Conservation (phyloP, 1,140 invertebrate genomes). For the Tyrophagus putrescentiae region DNA sequence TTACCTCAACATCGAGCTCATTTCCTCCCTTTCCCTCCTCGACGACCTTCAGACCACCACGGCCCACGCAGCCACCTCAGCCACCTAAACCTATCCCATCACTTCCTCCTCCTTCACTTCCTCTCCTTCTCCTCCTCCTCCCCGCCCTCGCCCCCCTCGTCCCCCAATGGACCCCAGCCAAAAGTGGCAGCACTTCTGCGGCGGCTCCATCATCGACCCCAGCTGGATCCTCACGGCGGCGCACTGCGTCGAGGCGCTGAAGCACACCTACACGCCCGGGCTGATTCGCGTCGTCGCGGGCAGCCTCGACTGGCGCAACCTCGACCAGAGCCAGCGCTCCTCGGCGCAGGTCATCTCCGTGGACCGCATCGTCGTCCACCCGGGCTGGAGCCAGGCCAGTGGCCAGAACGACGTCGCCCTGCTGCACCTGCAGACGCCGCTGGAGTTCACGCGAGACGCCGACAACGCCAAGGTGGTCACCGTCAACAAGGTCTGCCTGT, state of each 20-base stretch:
- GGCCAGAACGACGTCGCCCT: conserved; percentile 52
- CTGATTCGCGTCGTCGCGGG: conserved; percentile 15
- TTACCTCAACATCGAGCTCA: background rate
- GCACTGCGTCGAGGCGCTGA: conserved; percentile 74
- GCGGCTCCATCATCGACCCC: conserved; percentile 69
- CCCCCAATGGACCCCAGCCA: conserved; percentile 1
- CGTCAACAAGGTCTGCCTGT: conserved; percentile 15
- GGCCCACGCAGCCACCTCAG: background rate
- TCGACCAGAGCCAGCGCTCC: background rate
- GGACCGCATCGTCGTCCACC: conserved; percentile 6
- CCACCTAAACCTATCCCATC: background rate
- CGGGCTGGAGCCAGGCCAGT: background rate
- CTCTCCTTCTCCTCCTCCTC: background rate
- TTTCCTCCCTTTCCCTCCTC: background rate
- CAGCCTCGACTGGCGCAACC: conserved; percentile 2
- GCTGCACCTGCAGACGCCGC: conserved; percentile 40
- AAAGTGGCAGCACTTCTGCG: conserved; percentile 40
- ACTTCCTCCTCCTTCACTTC: background rate
- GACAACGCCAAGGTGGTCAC: background rate
- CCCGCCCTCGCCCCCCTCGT: background rate
- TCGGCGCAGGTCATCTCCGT: background rate
- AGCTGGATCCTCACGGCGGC: conserved; percentile 76
- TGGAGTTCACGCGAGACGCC: conserved; percentile 34
- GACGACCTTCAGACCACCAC: background rate
- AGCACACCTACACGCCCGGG: conserved; percentile 3